Evolutionary conservation across 2,113 vertebrate species (phyloP).

Genomic region (Stegostoma tigrinum): DNA sequence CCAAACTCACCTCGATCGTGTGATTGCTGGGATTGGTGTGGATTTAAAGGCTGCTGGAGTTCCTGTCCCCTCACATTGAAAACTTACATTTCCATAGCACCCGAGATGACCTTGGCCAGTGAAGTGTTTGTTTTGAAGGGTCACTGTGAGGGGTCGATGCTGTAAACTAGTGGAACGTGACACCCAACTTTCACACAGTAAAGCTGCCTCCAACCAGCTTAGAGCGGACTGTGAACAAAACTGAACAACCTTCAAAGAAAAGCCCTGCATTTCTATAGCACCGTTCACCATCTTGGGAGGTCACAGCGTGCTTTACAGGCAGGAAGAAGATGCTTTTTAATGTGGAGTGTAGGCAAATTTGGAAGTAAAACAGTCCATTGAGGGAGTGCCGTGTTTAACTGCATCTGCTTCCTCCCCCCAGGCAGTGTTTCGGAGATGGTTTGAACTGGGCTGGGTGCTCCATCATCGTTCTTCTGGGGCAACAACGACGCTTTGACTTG

Average conservation of each 20-base stretch:
- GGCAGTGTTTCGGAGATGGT: conserved; percentile 95
- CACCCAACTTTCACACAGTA: not conserved
- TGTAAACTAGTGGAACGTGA: not conserved
- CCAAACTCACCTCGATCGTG: not conserved
- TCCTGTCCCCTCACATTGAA: not conserved
- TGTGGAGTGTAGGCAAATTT: not conserved
- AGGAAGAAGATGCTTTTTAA: not conserved
- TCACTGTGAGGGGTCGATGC: not conserved
- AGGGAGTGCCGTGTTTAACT: not conserved
- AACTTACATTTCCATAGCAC: not conserved
- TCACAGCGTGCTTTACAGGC: not conserved
- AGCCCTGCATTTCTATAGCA: not conserved
- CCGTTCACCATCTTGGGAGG: not conserved
- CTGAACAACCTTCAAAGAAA: not conserved
- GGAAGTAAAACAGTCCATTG: not conserved
- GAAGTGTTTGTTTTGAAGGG: not conserved
- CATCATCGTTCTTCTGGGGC: conserved; percentile 89
- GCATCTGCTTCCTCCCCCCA: conserved; percentile 42
- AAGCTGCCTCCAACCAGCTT: not conserved
- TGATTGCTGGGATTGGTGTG: not conserved
- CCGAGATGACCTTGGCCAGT: not conserved
- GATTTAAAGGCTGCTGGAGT: not conserved
- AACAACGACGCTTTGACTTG: conserved; percentile 94
- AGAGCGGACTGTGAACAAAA: not conserved
- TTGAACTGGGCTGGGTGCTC: conserved; percentile 97